Conservation (phyloP, 1,140 invertebrate species). For the Lordiphosa collinella region DNA sequence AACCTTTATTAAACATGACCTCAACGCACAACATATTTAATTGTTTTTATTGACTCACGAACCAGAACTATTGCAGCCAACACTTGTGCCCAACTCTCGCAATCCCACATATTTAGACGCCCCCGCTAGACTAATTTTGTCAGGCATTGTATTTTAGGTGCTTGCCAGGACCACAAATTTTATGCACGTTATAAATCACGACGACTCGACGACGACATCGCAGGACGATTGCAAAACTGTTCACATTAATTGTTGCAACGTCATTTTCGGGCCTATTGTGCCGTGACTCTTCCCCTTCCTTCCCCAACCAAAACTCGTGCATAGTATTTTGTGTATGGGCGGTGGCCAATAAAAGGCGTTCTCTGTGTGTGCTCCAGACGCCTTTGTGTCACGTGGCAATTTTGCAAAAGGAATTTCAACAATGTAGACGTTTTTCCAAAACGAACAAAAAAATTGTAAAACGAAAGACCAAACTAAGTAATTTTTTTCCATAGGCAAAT, state of each 20-base stretch:
- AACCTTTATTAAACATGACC: too few species aligned
- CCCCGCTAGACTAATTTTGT: slow-evolving; percentile 27
- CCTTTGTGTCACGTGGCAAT: slow-evolving; percentile 75
- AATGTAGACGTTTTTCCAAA: slow-evolving; percentile 70
- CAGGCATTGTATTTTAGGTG: slow-evolving; percentile 50
- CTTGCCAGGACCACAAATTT: slow-evolving; percentile 63
- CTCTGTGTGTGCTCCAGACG: slow-evolving; percentile 66
- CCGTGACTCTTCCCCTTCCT: background rate
- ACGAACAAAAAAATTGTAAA: slow-evolving; percentile 16
- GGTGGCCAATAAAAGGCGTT: slow-evolving; percentile 61
- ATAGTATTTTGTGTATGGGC: slow-evolving; percentile 19
- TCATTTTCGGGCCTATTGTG: slow-evolving; percentile 74
- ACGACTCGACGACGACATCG: slow-evolving; percentile 47
- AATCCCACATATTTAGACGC: background rate
- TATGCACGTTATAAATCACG: slow-evolving; percentile 75
- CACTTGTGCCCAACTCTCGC: background rate
- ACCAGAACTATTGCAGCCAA: background rate
- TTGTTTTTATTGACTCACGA: too few species aligned
- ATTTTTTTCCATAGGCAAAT: slow-evolving; percentile 47
- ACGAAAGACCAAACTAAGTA: slow-evolving; percentile 37
- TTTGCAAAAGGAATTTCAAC: slow-evolving; percentile 71
- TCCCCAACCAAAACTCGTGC: slow-evolving; percentile 3
- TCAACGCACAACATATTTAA: too few species aligned
- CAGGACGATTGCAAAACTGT: slow-evolving; percentile 69
- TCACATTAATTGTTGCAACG: slow-evolving; percentile 76